phyloP scores from a whole-genome alignment of 2,113 vertebrate genomes.

The Zosterops hypoxanthus region DNA sequence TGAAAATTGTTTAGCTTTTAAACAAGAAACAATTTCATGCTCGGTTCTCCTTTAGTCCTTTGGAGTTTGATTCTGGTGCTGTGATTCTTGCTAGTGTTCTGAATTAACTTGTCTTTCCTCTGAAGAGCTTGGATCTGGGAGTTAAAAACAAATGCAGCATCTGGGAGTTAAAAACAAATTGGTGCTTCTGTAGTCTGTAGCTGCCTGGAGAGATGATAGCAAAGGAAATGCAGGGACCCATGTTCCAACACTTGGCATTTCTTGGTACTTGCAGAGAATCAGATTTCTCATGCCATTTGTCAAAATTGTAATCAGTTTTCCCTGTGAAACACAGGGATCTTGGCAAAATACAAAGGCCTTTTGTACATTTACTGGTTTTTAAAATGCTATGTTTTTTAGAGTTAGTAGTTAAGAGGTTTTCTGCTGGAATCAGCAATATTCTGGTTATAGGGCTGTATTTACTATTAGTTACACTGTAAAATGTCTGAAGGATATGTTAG shows the following conservation, averaged over 20 bases:
- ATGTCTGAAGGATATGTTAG: neutral
- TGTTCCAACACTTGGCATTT: conserved; percentile 49
- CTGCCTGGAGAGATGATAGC: conserved; percentile 56
- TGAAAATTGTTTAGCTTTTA: neutral
- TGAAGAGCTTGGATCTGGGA: conserved; percentile 59
- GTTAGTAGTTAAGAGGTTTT: neutral
- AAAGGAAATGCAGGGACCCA: conserved; percentile 50
- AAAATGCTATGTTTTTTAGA: neutral
- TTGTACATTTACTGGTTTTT: neutral
- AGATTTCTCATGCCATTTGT: conserved; percentile 57
- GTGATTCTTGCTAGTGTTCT: conserved; percentile 35
- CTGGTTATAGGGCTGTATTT: neutral
- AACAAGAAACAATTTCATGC: neutral
- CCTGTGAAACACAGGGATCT: conserved; percentile 36
- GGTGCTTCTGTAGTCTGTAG: conserved; percentile 46
- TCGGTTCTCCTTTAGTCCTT: neutral
- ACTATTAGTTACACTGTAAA: neutral
- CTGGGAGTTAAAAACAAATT: neutral
- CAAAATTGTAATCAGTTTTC: conserved; percentile 56
- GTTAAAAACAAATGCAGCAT: conserved; percentile 43
- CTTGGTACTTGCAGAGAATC: conserved; percentile 44
- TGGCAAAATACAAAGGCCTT: neutral
- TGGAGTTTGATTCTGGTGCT: conserved; percentile 33
- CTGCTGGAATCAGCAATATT: neutral
- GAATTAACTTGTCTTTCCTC: conserved; percentile 65